Percentiles rank a stretch among this genome's conserved stretches.
Conservation (phyloP, 2,113 vertebrate genomes). For the Stegastes partitus region DNA sequence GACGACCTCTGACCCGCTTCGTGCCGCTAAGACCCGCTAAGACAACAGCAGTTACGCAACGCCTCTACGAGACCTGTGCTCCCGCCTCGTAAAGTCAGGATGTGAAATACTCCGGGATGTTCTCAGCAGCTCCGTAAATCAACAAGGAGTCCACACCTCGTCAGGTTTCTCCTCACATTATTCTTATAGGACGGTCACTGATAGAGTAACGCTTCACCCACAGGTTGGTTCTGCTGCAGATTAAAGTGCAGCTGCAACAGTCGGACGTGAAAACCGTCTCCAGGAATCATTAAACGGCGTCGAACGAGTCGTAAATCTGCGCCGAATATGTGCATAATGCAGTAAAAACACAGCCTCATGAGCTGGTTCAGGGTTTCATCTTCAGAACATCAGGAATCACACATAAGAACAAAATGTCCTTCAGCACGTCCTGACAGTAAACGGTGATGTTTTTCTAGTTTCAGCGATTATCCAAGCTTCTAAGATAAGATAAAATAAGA, state of each 20-base stretch:
- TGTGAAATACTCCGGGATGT: slow-evolving; percentile 47
- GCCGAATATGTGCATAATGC: not conserved
- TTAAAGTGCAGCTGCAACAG: too few species aligned
- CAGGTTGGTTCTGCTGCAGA: slow-evolving; percentile 12
- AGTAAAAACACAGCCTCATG: not conserved
- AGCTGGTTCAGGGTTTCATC: not conserved
- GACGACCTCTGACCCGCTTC: slow-evolving; percentile 52
- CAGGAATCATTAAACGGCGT: too few species aligned
- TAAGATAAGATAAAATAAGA: too few species aligned
- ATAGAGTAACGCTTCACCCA: slow-evolving; percentile 7
- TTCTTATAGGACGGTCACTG: not conserved
- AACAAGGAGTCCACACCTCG: slow-evolving; percentile 34
- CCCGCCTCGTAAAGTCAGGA: slow-evolving; percentile 47
- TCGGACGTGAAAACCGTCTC: too few species aligned
- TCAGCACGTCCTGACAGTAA: too few species aligned
- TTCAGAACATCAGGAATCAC: too few species aligned
- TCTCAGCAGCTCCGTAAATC: slow-evolving; percentile 42
- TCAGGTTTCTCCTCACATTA: not conserved
- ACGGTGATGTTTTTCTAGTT: too few species aligned
- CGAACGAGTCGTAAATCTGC: too few species aligned
- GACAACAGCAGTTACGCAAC: slow-evolving; percentile 50
- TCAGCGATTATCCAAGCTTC: too few species aligned
- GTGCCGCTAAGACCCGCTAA: slow-evolving; percentile 25
- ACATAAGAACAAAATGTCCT: too few species aligned
- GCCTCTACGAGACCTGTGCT: slow-evolving; percentile 19